These are phyloP conservation scores for Xenotilapia leptura DNA, from an alignment of 2,113 vertebrate species.

Conservation along the genomic window DNA sequence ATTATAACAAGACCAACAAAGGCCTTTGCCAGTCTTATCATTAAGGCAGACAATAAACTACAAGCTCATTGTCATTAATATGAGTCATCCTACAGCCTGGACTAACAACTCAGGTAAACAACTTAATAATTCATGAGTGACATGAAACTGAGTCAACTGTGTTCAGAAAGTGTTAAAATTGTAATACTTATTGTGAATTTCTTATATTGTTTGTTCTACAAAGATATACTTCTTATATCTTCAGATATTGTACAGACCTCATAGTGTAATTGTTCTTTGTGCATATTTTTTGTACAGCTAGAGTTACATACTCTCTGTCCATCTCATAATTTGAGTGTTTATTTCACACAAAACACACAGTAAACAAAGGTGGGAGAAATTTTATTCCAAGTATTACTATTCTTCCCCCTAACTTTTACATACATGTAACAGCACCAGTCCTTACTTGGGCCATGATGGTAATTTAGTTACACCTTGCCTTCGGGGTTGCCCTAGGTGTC, in stretches of 20 bases:
- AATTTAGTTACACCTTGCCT: no score
- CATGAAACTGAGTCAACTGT: background rate
- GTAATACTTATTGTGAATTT: background rate
- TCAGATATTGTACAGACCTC: background rate
- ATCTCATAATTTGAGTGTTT: no score
- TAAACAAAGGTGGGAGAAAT: no score
- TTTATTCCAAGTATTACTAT: no score
- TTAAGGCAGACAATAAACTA: background rate
- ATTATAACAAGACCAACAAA: background rate
- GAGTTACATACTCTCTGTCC: background rate
- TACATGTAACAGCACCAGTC: no score
- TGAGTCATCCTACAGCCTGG: background rate
- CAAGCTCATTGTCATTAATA: background rate
- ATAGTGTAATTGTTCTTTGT: background rate
- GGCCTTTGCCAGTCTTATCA: background rate
- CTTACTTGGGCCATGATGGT: no score
- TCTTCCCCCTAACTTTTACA: accelerated
- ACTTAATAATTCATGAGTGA: background rate
- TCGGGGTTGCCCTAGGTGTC: no score
- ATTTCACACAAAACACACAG: no score
- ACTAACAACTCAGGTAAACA: background rate
- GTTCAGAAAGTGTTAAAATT: background rate
- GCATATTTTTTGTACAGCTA: background rate
- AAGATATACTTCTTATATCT: background rate
- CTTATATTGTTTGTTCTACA: background rate